Conservation (phyloP, 2,888 invertebrate genomes). For the Drosophila conformis region DNA sequence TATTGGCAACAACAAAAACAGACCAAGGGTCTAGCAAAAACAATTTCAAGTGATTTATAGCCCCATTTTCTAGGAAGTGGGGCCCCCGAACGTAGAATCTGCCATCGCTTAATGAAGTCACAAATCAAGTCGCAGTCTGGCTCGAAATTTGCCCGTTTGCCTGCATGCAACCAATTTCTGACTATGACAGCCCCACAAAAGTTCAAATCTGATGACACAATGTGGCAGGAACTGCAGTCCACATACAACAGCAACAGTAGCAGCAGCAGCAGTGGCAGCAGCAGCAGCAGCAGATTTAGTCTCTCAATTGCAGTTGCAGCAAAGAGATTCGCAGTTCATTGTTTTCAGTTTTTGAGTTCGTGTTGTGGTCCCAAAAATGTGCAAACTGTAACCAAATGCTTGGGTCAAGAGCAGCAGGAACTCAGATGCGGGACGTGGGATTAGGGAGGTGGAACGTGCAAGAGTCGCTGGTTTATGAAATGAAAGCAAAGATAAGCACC, state of each 20-base stretch:
- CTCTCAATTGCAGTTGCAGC: conserved; percentile 74
- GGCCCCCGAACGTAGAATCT: conserved; percentile 11
- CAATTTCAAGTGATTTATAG: conserved; percentile 58
- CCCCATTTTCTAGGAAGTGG: background rate
- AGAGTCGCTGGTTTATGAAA: conserved; percentile 73
- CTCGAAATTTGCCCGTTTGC: conserved; percentile 44
- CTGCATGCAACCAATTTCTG: conserved; percentile 75
- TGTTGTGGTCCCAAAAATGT: conserved; percentile 67
- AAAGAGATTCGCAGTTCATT: conserved; percentile 62
- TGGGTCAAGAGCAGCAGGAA: conserved; percentile 32
- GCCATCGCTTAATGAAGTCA: conserved; percentile 73
- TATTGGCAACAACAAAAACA: conserved; percentile 30
- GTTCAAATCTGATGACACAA: conserved; percentile 76
- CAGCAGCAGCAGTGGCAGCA: conserved; percentile 33
- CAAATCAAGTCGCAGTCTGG: conserved; percentile 71
- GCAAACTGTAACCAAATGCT: conserved; percentile 70
- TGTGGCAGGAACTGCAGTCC: conserved; percentile 72
- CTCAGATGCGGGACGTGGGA: conserved; percentile 25
- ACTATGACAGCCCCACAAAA: conserved; percentile 75
- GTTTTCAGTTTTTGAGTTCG: conserved; percentile 68
- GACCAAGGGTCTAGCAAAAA: conserved; percentile 22
- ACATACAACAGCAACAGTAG: conserved; percentile 34
- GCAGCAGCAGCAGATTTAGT: conserved; percentile 34
- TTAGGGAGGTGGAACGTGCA: conserved; percentile 31
- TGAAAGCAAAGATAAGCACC: conserved; percentile 77